phyloP scores from a whole-genome alignment of 2,888 invertebrate species.

The Himalopsyche japonica region DNA sequence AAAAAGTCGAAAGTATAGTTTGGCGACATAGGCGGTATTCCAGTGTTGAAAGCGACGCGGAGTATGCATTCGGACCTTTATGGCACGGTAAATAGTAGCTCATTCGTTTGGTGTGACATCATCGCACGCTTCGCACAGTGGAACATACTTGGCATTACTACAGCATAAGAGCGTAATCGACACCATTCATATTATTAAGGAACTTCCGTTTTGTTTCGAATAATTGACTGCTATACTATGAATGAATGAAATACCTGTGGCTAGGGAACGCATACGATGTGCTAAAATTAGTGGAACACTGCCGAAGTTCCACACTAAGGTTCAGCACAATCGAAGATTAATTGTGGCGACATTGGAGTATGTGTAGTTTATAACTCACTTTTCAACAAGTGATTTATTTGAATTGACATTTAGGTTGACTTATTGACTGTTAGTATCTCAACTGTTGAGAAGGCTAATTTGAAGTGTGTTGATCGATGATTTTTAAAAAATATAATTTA shows the following conservation, averaged over 20 bases:
- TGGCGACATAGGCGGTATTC: background rate
- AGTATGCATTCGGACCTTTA: background rate
- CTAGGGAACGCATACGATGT: background rate
- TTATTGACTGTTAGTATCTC: too few relatives aligned
- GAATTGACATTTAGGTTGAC: too few relatives aligned
- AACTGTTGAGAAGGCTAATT: too few relatives aligned
- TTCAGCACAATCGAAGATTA: too few relatives aligned
- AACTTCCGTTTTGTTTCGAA: background rate
- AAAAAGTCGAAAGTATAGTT: too few relatives aligned
- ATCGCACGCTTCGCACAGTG: background rate
- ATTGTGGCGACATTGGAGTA: too few relatives aligned
- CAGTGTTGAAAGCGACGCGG: background rate
- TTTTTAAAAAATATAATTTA: too few relatives aligned
- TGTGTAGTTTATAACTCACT: too few relatives aligned
- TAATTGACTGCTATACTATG: background rate
- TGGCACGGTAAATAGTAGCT: background rate
- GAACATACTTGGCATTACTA: background rate
- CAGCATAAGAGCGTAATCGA: background rate
- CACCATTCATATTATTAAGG: background rate
- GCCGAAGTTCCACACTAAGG: too few relatives aligned
- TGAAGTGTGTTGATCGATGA: too few relatives aligned
- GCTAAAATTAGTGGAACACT: background rate
- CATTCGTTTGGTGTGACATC: background rate
- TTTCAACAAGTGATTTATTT: too few relatives aligned
- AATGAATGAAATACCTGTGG: background rate